Base-by-base conservation (phyloP, 2,113 vertebrate genomes). In the Dicaeum eximium region DNA sequence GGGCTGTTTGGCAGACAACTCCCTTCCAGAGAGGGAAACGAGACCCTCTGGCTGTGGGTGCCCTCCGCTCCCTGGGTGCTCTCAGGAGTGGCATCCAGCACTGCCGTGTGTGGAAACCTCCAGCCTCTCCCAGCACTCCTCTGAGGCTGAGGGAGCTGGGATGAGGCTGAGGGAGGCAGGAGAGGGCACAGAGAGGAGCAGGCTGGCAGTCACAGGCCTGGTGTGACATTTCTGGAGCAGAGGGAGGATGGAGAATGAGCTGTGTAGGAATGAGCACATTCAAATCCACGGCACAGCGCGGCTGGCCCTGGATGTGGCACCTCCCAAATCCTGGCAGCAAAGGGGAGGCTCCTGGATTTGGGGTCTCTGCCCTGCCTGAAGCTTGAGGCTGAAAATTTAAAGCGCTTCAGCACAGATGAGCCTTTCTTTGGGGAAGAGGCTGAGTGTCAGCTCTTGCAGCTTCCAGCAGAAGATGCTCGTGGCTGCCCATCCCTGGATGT, bases 241-340 rank as follows among this genome's bases (percentile, higher is more conserved):
- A 4, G 38, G 53, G 48, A 42, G 64, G 82, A 45, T 0, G 1
- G 27, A 44, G 54, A 80, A 8, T 16, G 60, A 51, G 62, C 45
- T 0, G 0, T 7, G 18, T 4, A 54, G 61, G 56, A 75, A 35
- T 6, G 44, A 44, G 48, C 5, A 1, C 20, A 0, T 22, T 28
- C 19, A 31, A 56, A 48, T 44, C 30, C 14, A 9, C 3, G 31
- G 37, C 50, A 25, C 4, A 0, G 47, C 35, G 11, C 0, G 0
- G 73, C 60, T 70, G 45, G 14, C 62, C 62, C 66, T 22, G 66
- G 71, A 31, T 57, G 9, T 3, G 5, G 27, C 15, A 8, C 45
- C 42, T 53, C 19, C 6, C 22, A 12, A 1, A 30, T 12, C 8
- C 2, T 2, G 0, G 24, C 27, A 51, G 48, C 44, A 19, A 62